Base-by-base conservation (phyloP, 2,888 invertebrate genomes). In the Epistrophella euchroma region DNA sequence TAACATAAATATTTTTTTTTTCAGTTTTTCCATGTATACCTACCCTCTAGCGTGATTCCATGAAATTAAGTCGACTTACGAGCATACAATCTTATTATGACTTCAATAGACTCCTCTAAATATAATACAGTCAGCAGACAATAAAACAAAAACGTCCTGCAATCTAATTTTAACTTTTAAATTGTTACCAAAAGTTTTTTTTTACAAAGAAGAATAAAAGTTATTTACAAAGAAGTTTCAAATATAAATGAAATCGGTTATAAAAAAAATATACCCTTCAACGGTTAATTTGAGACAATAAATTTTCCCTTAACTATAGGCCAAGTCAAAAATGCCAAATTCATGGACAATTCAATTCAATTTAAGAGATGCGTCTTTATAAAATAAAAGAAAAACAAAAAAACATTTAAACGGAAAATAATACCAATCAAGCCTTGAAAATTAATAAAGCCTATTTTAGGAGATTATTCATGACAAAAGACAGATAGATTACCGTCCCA, bases 401-500 rank as follows among this genome's bases (percentile, higher is more conserved):
- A 56, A 19, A 58, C 6, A 19, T 32, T 56, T 56, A 2, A 60
- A 60, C 13, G 22, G 1, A 45, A 32, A 11, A 37, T 60, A 60
- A 60, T 64, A 43, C 52, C 64, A 60, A 60, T 64, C 60, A 74
- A 32, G 74, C 50, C 40, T 28, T 32, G 40, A 11, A 62, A 76
- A 76, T 75, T 70, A 81, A 71, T 71, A 47, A 47, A 47, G 62
- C 40, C 52, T 76, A 76, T 76, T 64, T 66, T 28, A n/a, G 10
- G 47, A 64, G 47, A 64, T 70, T 71, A 64, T 56, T 76, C 70
- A 47, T 47, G 47, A 50, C 81, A 81, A 55, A 52, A 77, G 72
- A 72, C 77, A 77, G 82, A 82, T 81, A 77, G 82, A 82, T 81
- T 81, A 81, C 62, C 25, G 58, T 72, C 72, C 72, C 72, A 50